These are phyloP conservation scores for Echinops telfairi DNA, from an alignment of 2,113 vertebrate genomes.

Conservation along the genomic window DNA sequence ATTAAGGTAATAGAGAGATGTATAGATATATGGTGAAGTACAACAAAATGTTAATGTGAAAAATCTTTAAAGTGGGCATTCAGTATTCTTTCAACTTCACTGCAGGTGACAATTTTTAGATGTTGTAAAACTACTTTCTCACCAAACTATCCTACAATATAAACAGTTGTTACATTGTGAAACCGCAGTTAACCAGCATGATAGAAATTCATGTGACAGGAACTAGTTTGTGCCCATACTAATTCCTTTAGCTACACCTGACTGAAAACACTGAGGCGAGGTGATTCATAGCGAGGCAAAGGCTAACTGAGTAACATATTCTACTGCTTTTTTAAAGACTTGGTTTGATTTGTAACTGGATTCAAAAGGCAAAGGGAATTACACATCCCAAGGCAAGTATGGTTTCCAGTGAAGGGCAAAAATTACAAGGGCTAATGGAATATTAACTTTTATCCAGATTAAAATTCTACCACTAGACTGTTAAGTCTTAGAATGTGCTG, in stretches of 20 bases:
- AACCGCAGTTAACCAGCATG: constrained; percentile 1
- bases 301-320: not conserved
- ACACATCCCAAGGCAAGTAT: not conserved
- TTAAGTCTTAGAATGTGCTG: constrained; percentile 59
- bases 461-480: constrained; percentile 56
- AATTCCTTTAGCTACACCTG: not conserved
- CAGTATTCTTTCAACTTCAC: not conserved
- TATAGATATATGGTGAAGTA: not conserved
- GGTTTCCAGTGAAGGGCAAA: constrained; percentile 57
- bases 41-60: constrained; percentile 26
- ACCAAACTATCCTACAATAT: not conserved
- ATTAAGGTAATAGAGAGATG: not conserved
- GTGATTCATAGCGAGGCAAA: constrained; percentile 14
- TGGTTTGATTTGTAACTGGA: constrained; percentile 33
- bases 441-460: constrained; percentile 73
- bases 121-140: not conserved
- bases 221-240: constrained; percentile 3
- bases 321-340: constrained; percentile 21
- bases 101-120: not conserved
- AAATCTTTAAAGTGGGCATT: not conserved
- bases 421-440: constrained; percentile 55
- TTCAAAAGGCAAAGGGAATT: constrained; percentile 60
- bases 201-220: not conserved
- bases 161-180: constrained; percentile 25
- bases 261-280: not conserved